A percentile compares a stretch with the other conserved stretches of the same genome.
These are phyloP conservation scores for Xenopus borealis DNA, from an alignment of 2,113 vertebrate species.

Conservation along the genomic window DNA sequence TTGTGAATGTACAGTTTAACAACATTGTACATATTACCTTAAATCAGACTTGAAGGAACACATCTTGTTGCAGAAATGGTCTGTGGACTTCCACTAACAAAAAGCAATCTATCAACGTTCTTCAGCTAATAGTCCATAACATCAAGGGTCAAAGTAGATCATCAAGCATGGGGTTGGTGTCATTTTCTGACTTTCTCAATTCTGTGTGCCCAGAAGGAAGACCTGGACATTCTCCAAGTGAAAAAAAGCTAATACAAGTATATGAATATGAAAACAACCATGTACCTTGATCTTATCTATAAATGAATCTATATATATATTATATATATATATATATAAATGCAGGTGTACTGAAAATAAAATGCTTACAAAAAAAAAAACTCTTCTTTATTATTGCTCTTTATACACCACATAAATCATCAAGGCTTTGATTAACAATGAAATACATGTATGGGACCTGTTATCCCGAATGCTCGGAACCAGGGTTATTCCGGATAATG, in stretches of 20 bases:
- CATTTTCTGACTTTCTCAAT: neutral
- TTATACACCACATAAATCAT: no score
- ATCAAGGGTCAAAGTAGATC: conserved; percentile 13
- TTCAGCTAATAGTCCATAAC: conserved; percentile 24
- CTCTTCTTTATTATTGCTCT: no score
- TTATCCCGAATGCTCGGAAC: no score
- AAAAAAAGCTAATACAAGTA: neutral
- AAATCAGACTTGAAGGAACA: neutral
- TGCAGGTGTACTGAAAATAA: no score
- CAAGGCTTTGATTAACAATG: no score
- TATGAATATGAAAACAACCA: neutral
- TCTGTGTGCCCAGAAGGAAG: neutral
- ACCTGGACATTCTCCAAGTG: neutral
- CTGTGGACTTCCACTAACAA: conserved; percentile 1
- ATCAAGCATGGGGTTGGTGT: conserved; percentile 6
- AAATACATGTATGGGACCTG: neutral
- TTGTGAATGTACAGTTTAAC: neutral
- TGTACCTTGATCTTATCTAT: neutral
- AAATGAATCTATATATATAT: neutral
- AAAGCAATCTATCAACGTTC: conserved; percentile 7
- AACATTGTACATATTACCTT: no score
- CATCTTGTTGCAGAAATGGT: neutral
- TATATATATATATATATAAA: no score
- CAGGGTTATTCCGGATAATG: no score
- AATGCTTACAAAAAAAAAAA: no score